Evolutionary conservation across 53 echinoderm and acorn worm species (phyloP).

Genomic region (Apostichopus leukothele): DNA sequence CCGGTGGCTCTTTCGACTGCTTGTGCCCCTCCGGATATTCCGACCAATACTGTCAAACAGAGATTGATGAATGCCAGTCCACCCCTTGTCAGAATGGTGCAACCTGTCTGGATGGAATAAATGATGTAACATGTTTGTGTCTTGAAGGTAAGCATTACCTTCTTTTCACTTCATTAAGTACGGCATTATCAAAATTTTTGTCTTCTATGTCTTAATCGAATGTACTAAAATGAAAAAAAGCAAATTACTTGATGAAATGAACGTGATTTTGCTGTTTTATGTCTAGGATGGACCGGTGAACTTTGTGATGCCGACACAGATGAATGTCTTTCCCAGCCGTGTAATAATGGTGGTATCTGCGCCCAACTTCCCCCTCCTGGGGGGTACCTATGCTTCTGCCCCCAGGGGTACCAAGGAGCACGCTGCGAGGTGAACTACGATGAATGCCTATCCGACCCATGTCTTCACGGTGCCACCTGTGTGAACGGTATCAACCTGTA

Average conservation of each 20-base stretch:
- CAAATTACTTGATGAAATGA: too few species aligned
- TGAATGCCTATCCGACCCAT: constrained; percentile 53
- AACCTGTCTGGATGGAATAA: constrained; percentile 53
- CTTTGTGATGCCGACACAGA: constrained; percentile 57
- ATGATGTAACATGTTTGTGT: constrained; percentile 64
- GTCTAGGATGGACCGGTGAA: constrained; percentile 53
- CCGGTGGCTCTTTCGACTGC: constrained; percentile 51
- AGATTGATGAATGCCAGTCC: constrained; percentile 66
- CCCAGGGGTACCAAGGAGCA: constrained; percentile 47
- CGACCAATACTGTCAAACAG: constrained; percentile 55
- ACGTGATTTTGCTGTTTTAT: not conserved
- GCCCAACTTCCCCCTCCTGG: constrained; percentile 49
- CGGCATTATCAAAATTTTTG: too few species aligned
- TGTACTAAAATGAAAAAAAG: too few species aligned
- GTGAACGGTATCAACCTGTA: constrained; percentile 29
- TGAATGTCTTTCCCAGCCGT: constrained; percentile 61
- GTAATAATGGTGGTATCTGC: constrained; percentile 60
- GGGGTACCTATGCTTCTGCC: constrained; percentile 53
- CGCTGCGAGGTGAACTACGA: constrained; percentile 27
- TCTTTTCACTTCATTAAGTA: not conserved
- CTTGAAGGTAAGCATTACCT: constrained; percentile 44
- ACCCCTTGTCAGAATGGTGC: constrained; percentile 67
- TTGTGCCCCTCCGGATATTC: constrained; percentile 54
- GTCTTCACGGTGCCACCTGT: constrained; percentile 48
- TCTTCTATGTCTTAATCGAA: too few species aligned